phyloP scores from a whole-genome alignment of 2,797 vertebrate species.

The Sciurus vulgaris region DNA sequence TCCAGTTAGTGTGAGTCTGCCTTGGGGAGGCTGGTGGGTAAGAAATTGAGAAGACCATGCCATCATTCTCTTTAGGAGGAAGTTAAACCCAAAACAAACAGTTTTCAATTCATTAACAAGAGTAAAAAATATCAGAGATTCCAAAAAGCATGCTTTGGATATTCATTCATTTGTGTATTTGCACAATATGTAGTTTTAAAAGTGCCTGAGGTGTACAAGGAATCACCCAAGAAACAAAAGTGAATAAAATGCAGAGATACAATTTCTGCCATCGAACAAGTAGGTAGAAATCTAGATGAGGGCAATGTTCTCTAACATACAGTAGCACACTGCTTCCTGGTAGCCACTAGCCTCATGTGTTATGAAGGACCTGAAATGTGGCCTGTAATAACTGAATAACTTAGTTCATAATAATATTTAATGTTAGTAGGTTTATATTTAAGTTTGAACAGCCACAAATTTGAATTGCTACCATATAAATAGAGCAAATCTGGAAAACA shows the following conservation, averaged over 20 bases:
- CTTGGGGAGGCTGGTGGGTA: not conserved
- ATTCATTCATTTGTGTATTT: not conserved
- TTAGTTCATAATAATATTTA: slow-evolving; percentile 32
- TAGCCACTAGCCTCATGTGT: not conserved
- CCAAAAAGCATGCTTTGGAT: not conserved
- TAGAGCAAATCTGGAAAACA: not conserved
- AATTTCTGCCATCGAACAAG: not conserved
- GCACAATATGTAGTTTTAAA: not conserved
- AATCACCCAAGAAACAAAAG: not conserved
- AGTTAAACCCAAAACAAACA: not conserved
- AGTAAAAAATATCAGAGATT: not conserved
- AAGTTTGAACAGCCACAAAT: slow-evolving; percentile 23
- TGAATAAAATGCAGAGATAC: not conserved
- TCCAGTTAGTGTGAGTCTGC: not conserved
- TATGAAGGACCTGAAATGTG: not conserved
- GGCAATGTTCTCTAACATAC: not conserved
- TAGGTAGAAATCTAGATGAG: not conserved
- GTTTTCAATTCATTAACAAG: not conserved
- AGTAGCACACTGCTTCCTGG: not conserved
- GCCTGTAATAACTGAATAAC: not conserved
- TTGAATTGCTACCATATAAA: not conserved
- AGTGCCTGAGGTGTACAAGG: not conserved
- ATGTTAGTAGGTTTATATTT: not conserved
- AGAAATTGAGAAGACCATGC: not conserved
- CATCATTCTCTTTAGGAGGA: not conserved